A percentile compares a stretch with the other conserved stretches of the same genome.
These are phyloP conservation scores for Cheilosia impressa DNA, from an alignment of 2,888 invertebrate species.

Conservation along the genomic window DNA sequence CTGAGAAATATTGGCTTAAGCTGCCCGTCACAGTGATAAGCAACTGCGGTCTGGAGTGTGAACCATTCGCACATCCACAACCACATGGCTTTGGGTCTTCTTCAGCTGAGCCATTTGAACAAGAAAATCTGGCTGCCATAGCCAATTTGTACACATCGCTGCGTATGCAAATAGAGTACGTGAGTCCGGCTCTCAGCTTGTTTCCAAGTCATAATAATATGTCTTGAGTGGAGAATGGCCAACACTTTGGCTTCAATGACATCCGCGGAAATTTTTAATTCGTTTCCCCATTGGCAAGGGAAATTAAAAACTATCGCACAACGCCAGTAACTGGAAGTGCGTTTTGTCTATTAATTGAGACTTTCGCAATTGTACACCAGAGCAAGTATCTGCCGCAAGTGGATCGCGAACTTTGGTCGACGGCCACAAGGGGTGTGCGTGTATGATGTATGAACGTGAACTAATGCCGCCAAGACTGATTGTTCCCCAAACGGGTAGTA, in stretches of 20 bases:
- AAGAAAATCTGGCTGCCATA: neutral
- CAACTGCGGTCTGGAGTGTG: constrained; percentile 5
- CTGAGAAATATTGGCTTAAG: neutral
- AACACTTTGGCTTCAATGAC: neutral
- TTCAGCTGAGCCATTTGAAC: neutral
- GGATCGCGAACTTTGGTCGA: constrained; percentile 19
- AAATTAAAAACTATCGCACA: constrained; percentile 7
- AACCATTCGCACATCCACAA: constrained; percentile 28
- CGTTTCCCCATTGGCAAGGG: constrained; percentile 25
- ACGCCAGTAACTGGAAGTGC: constrained; percentile 41
- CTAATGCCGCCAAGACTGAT: constrained; percentile 12
- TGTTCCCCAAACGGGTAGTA: constrained; percentile 9
- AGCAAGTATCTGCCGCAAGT: neutral
- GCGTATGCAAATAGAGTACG: constrained; percentile 5
- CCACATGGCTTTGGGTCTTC: constrained; percentile 30
- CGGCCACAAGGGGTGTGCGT: constrained; percentile 35
- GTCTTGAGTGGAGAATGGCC: constrained; percentile 5
- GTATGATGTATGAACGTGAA: constrained; percentile 32
- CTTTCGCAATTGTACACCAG: constrained; percentile 12
- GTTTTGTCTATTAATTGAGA: constrained; percentile 46
- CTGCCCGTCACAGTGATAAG: constrained; percentile 39
- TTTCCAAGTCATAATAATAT: neutral
- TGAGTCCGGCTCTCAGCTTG: neutral
- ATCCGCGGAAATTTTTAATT: neutral
- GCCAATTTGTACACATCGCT: constrained; percentile 8